Evolutionary conservation across 2,888 invertebrate species (phyloP), one percentile per base, ranked within the genome.

Genomic region (Stenolophus ochropezus): DNA sequence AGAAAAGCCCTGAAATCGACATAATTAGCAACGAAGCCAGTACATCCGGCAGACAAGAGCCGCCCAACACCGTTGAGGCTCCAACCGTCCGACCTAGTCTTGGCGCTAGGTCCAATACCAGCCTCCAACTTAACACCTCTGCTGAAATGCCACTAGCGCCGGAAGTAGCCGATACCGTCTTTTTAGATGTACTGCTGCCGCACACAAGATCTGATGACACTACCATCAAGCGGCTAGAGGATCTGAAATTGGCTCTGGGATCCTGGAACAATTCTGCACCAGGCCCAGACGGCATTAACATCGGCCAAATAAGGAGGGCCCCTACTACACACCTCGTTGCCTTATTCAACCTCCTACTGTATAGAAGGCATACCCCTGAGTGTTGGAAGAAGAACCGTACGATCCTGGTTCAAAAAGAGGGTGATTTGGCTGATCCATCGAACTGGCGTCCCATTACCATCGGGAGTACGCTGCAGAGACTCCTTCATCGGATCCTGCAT

Each of bases 401-500:
- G 4, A 58, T 83, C 4, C 76, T 84, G 14, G 76, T 84, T 0
- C 84, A 83, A 4, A 85, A 85, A 21, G 82, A 76, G 2, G 83
- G 84, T 4, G 51, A 51, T 8, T 14, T 16, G 16, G 16, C 6
- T 11, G 49, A 61, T 8, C 27, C 53, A 6, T 65, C 69, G 1
- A 76, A 65, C 11, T 69, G 71, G 56, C 1, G 77, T 58, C 82
- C 51, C 4, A 65, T 82, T 4, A 76, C 76, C 27, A 73, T 58
- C 14, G 49, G 81, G 3, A 76, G 81, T n/a, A 84, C 84, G 0
- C 3, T 84, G 5, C 85, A 85, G 61, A 53, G 86, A 1, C 83
- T 87, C 5, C 23, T 87, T 0, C 85, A 87, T 71, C 49, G 85
- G n/a, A n/a, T n/a, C n/a, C n/a, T n/a, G n/a, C n/a, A 83, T 23